Base-by-base conservation (phyloP, 2,888 invertebrate genomes). In the Phanerotoma sp. region DNA sequence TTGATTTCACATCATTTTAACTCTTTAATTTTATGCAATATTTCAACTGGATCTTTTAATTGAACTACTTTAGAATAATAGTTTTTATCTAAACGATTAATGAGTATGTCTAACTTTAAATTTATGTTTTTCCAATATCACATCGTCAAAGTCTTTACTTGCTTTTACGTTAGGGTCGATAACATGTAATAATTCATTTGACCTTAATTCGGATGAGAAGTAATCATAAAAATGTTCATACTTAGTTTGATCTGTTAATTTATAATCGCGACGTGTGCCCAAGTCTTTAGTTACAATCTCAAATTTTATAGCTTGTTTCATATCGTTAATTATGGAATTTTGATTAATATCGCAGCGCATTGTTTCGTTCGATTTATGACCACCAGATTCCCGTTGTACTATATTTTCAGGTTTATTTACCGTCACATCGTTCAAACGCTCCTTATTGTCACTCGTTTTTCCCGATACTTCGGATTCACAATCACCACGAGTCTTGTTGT, bases 41-140 rank as follows among this genome's bases (percentile, higher is more conserved):
- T 59, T 44, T 53, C 51, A 16, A 48, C 20, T 11, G 62, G 58
- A 54, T 62, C 58, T 42, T 57, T 53, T n/a, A 62, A 55, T 4
- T 42, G 35, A 35, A 58, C 22, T 7, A 65, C 50, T 51, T 55
- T 60, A 7, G 59, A 55, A 49, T 61, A 48, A 49, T 62, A 62
- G 21, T 50, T 15, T 33, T 58, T 37, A 55, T 65, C 62, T 25
- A 63, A 22, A 22, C 51, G 51, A 35, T 65, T 63, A 10, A 63
- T 58, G 15, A 65, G 38, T 38, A 65, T 63, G 21, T 63, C 62
- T 46, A 18, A 63, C 61, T 45, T 57, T 61, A 20, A 49, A 61
- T 13, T 37, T 51, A 25, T 61, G 57, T 45, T 58, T 60, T 21
- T 60, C 60, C 51, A 52, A 56, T 11, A 55, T 48, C 28, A 41